phyloP scores from a whole-genome alignment of 2,888 invertebrate species.

The Epistrophe eligans region DNA sequence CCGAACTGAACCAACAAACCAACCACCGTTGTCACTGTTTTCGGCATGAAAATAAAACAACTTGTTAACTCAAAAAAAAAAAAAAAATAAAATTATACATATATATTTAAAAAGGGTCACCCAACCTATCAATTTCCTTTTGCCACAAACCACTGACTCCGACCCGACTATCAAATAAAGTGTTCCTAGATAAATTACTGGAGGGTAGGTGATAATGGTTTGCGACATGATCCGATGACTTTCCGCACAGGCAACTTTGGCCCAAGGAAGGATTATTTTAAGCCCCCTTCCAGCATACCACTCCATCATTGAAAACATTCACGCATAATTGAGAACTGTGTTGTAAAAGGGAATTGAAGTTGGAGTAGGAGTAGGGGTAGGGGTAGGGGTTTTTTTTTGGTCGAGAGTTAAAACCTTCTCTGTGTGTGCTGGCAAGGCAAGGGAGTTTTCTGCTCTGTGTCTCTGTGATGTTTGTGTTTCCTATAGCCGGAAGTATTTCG shows the following conservation, averaged over 20 bases:
- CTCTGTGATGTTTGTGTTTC: constrained; percentile 34
- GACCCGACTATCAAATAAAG: constrained; percentile 51
- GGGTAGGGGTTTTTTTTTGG: constrained; percentile 14
- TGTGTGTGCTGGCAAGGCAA: neutral
- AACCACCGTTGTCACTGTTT: constrained; percentile 49
- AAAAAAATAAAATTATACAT: neutral
- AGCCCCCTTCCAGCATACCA: constrained; percentile 23
- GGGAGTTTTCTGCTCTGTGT: constrained; percentile 11
- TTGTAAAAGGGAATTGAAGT: constrained; percentile 5
- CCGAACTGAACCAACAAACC: constrained; percentile 15
- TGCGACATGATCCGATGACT: constrained; percentile 73
- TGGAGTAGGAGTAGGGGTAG: neutral
- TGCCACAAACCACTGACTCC: constrained; percentile 60
- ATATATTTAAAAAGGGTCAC: constrained; percentile 46
- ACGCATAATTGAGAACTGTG: constrained; percentile 69
- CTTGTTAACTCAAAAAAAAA: constrained; percentile 26
- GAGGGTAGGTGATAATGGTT: constrained; percentile 74
- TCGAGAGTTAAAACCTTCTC: constrained; percentile 4
- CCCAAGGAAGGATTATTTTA: constrained; percentile 72
- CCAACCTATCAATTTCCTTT: constrained; percentile 43
- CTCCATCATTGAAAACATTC: constrained; percentile 60
- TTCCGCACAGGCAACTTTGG: constrained; percentile 50
- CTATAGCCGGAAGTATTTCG: constrained; percentile 58
- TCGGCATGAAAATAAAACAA: constrained; percentile 47
- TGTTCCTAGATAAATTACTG: constrained; percentile 70